A percentile compares a stretch with the other conserved stretches of the same genome.
These are phyloP conservation scores for Centruroides sculpturatus DNA, from an alignment of 1,140 invertebrate species.

Conservation along the genomic window DNA sequence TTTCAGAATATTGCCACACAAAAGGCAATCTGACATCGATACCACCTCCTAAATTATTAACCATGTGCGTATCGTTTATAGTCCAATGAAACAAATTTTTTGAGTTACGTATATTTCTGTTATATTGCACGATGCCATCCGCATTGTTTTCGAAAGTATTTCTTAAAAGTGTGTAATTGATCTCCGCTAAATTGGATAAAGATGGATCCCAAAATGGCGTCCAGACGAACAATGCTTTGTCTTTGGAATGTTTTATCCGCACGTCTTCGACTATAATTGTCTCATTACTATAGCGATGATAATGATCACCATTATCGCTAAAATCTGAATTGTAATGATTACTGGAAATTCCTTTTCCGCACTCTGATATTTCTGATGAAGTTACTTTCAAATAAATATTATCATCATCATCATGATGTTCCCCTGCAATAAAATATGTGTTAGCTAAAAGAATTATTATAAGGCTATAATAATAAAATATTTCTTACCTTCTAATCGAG, in stretches of 20 bases:
- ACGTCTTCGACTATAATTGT: slow-evolving; percentile 42
- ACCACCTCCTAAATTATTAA: slow-evolving; percentile 65
- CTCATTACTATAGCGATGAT: slow-evolving; percentile 72
- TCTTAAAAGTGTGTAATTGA: slow-evolving; percentile 66
- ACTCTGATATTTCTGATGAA: slow-evolving; percentile 46
- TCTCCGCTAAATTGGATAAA: slow-evolving; percentile 21
- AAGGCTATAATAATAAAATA: not conserved
- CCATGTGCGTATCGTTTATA: slow-evolving; percentile 62
- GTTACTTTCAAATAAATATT: not conserved
- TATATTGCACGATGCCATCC: slow-evolving; percentile 64
- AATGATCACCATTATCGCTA: slow-evolving; percentile 61
- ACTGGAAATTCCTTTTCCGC: slow-evolving; percentile 61
- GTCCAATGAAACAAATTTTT: slow-evolving; percentile 83
- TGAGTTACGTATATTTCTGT: slow-evolving; percentile 72
- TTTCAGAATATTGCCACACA: slow-evolving; percentile 89
- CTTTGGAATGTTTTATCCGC: slow-evolving; percentile 22
- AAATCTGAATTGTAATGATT: slow-evolving; percentile 66
- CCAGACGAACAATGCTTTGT: slow-evolving; percentile 63
- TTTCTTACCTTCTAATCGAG: slow-evolving; percentile 11
- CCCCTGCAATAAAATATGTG: not conserved
- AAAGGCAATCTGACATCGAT: slow-evolving; percentile 75
- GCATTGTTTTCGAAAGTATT: slow-evolving; percentile 69
- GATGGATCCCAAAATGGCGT: slow-evolving; percentile 60
- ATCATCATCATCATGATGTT: not conserved
- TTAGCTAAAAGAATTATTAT: not conserved